A percentile compares a stretch with the other conserved stretches of the same genome.
These are phyloP conservation scores for Sorex fumeus DNA, from an alignment of 2,113 vertebrate genomes.

Conservation along the genomic window DNA sequence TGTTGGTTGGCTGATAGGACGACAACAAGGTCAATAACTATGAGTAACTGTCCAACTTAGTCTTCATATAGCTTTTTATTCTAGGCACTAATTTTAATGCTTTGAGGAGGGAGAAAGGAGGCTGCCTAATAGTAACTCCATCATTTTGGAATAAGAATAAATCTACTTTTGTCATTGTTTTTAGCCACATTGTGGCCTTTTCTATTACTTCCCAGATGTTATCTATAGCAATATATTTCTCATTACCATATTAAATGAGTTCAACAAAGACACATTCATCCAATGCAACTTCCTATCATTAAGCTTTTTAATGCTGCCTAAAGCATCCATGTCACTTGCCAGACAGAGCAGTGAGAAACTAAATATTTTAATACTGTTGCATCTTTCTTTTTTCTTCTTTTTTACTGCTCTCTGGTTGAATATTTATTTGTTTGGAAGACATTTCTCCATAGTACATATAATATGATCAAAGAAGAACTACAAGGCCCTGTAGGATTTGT, in stretches of 20 bases:
- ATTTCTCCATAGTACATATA: not conserved
- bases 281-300: not conserved
- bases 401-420: constrained; percentile 52
- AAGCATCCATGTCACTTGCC: not conserved
- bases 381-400: not conserved
- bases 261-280: constrained; percentile 35
- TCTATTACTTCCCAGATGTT: constrained; percentile 68
- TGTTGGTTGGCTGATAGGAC: not conserved
- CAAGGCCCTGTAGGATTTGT: constrained; percentile 47
- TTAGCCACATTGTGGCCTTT: constrained; percentile 64
- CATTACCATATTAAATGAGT: constrained; percentile 68
- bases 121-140: constrained; percentile 31
- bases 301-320: constrained; percentile 31
- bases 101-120: not conserved
- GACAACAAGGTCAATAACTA: constrained; percentile 10
- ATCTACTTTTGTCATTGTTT: constrained; percentile 64
- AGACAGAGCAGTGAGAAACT: not conserved
- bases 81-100: constrained; percentile 59
- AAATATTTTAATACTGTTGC: constrained; percentile 17
- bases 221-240: constrained; percentile 61
- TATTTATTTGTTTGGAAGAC: constrained; percentile 54
- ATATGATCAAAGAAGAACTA: constrained; percentile 40
- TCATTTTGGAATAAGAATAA: constrained; percentile 67
- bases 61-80: constrained; percentile 1
- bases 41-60: constrained; percentile 7